Conservation (phyloP, 2,113 vertebrate species). For the Cottus gobio region DNA sequence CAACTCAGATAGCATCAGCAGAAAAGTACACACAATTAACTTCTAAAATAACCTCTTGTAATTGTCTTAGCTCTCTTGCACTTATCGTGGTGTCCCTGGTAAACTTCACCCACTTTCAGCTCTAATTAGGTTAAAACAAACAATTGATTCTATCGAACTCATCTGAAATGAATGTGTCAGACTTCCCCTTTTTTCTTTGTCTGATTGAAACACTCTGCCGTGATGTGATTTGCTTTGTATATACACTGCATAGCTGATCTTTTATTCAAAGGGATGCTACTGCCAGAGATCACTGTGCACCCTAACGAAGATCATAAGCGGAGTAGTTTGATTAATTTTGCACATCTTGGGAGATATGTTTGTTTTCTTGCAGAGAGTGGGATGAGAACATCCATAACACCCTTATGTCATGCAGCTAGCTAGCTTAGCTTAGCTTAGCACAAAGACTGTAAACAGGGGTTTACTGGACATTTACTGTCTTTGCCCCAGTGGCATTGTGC, state of each 20-base stretch:
- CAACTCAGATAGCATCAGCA: conserved; percentile 19
- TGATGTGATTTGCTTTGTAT: neutral
- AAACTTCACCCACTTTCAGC: conserved; percentile 19
- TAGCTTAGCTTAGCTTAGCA: conserved; percentile 10
- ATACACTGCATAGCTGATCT: neutral
- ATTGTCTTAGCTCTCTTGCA: conserved; percentile 1
- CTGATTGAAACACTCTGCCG: neutral
- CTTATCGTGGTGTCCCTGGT: conserved; percentile 10
- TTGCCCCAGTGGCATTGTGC: conserved; percentile 5
- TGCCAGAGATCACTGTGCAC: neutral
- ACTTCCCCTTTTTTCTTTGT: conserved; percentile 2
- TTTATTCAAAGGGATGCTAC: neutral
- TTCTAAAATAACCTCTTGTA: conserved; percentile 26
- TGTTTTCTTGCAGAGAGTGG: neutral
- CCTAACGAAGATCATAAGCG: neutral
- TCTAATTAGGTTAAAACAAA: conserved; percentile 39
- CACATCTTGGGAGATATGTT: neutral
- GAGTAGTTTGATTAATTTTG: neutral
- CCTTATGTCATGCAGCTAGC: neutral
- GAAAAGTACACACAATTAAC: conserved; percentile 8
- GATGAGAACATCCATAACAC: neutral
- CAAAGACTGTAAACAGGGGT: neutral
- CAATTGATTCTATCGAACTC: neutral
- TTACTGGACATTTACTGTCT: conserved; percentile 5
- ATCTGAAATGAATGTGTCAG: conserved; percentile 19